These are phyloP conservation scores for Okapia johnstoni DNA, from an alignment of 2,113 vertebrate genomes.

Conservation along the genomic window DNA sequence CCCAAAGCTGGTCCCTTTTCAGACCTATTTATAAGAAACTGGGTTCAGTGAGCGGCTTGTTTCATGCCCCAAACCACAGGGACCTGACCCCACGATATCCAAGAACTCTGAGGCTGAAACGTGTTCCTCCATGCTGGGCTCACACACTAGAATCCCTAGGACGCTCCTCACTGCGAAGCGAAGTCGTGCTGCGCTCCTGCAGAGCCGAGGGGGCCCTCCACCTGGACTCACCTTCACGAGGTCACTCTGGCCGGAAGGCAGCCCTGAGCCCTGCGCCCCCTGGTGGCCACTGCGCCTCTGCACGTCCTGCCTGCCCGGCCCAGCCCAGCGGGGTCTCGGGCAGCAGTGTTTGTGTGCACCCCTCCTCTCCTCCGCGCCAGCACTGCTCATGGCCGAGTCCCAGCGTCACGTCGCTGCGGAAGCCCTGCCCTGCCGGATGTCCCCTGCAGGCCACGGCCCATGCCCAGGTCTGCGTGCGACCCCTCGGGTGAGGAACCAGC, in stretches of 20 bases:
- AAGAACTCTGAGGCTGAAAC: neutral
- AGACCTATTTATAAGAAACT: no score
- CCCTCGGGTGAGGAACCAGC: neutral
- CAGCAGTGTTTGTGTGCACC: neutral
- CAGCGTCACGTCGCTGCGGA: rapidly evolving
- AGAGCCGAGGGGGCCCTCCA: neutral
- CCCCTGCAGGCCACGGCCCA: neutral
- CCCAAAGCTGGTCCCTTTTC: neutral
- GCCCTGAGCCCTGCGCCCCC: neutral
- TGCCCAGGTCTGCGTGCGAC: neutral
- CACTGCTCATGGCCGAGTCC: neutral
- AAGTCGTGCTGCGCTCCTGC: neutral
- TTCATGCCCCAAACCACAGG: neutral
- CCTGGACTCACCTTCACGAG: neutral
- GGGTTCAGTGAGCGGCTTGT: neutral
- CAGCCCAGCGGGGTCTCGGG: rapidly evolving
- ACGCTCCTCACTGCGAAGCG: neutral
- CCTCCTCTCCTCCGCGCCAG: no score
- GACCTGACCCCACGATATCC: no score
- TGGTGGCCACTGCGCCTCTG: neutral
- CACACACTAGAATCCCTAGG: neutral
- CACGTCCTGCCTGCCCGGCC: rapidly evolving
- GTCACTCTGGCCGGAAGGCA: neutral
- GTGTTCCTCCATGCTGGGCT: neutral
- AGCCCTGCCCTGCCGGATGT: neutral